Base-by-base conservation (phyloP, 2,888 invertebrate species). In the Limenitis camilla region DNA sequence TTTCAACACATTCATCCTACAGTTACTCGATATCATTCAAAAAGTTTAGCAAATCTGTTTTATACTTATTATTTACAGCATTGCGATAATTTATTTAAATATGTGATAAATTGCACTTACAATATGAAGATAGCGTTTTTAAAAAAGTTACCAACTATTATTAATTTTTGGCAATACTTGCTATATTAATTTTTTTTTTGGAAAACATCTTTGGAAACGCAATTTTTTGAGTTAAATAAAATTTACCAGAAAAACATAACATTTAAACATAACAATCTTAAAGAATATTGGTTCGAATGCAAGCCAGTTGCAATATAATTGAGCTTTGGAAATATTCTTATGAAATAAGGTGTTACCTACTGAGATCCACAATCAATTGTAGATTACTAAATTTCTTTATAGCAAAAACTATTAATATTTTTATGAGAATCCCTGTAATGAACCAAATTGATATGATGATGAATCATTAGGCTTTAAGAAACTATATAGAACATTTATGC, bases 301-400 rank as follows among this genome's bases (percentile, higher is more conserved):
- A 65, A 67, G 52, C 55, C 53, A 60, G 59, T 64, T 55, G 60
- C 58, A 60, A 67, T 66, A 64, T 62, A 66, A 67, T 78, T 80
- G 78, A 80, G 80, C 78, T 67, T 68, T 69, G 71, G 73, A 72
- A 73, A 74, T 52, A 65, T 60, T 66, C 67, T 69, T 66, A 72
- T 74, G 76, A 74, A 74, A 50, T 44, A 61, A 62, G 61, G 57
- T 65, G 61, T 64, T 63, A 74, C 68, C 79, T 82, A 82, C 72
- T 85, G 86, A 86, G 85, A 85, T 85, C 84, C 78, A 84, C 85
- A 87, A 83, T 83, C 86, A 83, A 74, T 74, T 83, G 81, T 78
- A 82, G 78, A 72, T 84, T 84, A 84, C 82, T 82, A 78, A 81
- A 83, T 71, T 72, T 63, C 52, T 35, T 31, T 39, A 6, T 40